A percentile compares a stretch with the other conserved stretches of the same genome.
These are phyloP conservation scores for Craterocephalus amniculus DNA, from an alignment of 2,797 vertebrate genomes.

Conservation along the genomic window DNA sequence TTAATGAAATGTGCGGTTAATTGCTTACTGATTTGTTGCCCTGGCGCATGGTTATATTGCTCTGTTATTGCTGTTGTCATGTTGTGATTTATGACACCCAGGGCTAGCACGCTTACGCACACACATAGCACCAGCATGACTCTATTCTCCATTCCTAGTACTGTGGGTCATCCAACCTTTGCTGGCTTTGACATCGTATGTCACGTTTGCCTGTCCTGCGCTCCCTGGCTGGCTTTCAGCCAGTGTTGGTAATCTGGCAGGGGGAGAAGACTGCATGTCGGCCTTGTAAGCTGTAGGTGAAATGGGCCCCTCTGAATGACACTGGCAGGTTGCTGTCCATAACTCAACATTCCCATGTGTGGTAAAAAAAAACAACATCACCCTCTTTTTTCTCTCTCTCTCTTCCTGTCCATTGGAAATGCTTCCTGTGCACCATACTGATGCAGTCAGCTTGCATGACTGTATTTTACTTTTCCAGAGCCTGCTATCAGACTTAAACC, in stretches of 20 bases:
- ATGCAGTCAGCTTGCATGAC: conserved; percentile 39
- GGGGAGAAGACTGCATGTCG: conserved; percentile 20
- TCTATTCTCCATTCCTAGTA: conserved; percentile 51
- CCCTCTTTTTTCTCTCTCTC: neutral
- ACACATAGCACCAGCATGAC: conserved; percentile 45
- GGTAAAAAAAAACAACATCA: neutral
- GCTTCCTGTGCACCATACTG: conserved; percentile 31
- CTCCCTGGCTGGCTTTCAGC: conserved; percentile 33
- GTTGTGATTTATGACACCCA: conserved; percentile 45
- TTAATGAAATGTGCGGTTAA: conserved; percentile 57
- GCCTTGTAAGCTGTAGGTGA: conserved; percentile 50
- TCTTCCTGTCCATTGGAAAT: conserved; percentile 47
- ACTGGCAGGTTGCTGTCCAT: conserved; percentile 56
- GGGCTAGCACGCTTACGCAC: conserved; percentile 19
- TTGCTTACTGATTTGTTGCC: conserved; percentile 43
- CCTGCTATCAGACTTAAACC: conserved; percentile 26
- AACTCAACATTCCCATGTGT: conserved; percentile 59
- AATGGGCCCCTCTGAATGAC: conserved; percentile 39
- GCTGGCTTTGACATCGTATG: conserved; percentile 40
- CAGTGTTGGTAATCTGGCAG: conserved; percentile 40
- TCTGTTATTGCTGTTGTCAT: conserved; percentile 38
- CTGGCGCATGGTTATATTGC: conserved; percentile 26
- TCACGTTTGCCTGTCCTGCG: conserved; percentile 26
- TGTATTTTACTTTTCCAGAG: conserved; percentile 3
- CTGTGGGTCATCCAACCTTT: conserved; percentile 28